A percentile compares a stretch with the other conserved stretches of the same genome.
phyloP scores from a whole-genome alignment of 2,113 vertebrate species.

The Pangasianodon gigas region DNA sequence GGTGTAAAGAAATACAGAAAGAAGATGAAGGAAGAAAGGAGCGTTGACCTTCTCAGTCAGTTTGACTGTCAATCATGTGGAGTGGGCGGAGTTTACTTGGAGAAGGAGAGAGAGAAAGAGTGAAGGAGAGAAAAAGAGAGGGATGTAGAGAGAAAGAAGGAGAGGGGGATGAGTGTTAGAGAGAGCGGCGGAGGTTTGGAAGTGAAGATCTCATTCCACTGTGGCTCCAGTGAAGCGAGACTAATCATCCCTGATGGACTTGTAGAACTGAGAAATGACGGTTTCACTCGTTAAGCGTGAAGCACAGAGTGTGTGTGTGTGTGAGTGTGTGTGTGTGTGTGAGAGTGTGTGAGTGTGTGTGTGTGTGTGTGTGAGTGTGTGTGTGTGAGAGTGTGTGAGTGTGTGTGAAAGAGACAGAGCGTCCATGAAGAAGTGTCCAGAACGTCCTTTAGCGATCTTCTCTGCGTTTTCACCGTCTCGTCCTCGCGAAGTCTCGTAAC shows the following conservation, averaged over 20 bases:
- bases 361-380: conserved; percentile 14
- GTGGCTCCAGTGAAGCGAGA: conserved; percentile 26
- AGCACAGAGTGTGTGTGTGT: conserved; percentile 24
- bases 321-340: neutral
- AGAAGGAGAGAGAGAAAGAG: conserved; percentile 6
- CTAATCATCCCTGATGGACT: conserved; percentile 47
- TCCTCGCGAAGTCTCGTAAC: conserved; percentile 17
- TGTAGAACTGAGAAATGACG: conserved; percentile 40
- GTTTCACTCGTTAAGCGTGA: conserved; percentile 50
- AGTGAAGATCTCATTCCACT: conserved; percentile 37
- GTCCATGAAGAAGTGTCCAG: conserved; percentile 19
- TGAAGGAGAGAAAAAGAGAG: neutral
- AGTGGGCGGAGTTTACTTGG: neutral
- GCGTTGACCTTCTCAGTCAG: neutral
- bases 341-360: neutral
- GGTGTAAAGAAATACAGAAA: conserved; percentile 4
- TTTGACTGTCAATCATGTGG: neutral
- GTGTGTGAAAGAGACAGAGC: conserved; percentile 26
- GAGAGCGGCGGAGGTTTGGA: conserved; percentile 20
- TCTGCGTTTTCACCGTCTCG: neutral
- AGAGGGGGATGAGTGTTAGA: conserved; percentile 13
- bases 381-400: neutral
- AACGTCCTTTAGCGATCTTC: conserved; percentile 41
- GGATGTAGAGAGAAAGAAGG: conserved; percentile 1
- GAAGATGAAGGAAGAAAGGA: neutral